Evolutionary conservation across 2,888 invertebrate species (phyloP), one percentile per base, ranked within the genome.

Genomic region (Eupithecia subfuscata): DNA sequence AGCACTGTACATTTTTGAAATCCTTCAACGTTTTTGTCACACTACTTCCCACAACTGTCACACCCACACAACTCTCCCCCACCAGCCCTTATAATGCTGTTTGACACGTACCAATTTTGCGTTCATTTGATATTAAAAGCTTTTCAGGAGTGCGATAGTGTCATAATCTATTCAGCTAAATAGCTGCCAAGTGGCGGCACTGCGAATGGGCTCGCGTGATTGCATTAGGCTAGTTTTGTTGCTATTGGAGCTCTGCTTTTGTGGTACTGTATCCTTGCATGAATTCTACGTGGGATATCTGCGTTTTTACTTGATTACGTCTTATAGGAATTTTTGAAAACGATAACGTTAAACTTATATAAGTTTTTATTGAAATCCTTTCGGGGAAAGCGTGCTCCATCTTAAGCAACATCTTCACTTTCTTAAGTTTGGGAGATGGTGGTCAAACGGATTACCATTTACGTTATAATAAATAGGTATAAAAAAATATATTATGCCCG

Each of bases 101-200:
- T 93, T 93, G 93, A 92, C 93, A 92, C 91, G 89, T 91, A 90
- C 92, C 94, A 94, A 95, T 95, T 94, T 94, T 92, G 91, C 90
- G 92, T 92, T 95, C 94, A 95, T 95, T 93, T 94, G 90, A 88
- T 95, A 95, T 95, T 95, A 93, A 95, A 95, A 93, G 94, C 87
- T 91, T 94, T 94, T 92, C 92, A 90, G 85, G 88, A 83, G 84
- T 84, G 82, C 78, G 79, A 78, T 82, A 82, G 82, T 79, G 76
- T 75, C 88, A 90, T 90, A 85, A 85, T 81, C 87, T 89, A 90
- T 90, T 90, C 89, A 83, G 84, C 74, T 78, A 78, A 78, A 78
- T 75, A 77, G 77, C 75, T 77, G 77, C 70, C 75, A 75, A 75
- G 77, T 75, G 77, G 76, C 65, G 70, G 74, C 71, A 16, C 69